A percentile compares a stretch with the other conserved stretches of the same genome.
Conservation (phyloP, 2,797 vertebrate species). For the Denticeps clupeoides region DNA sequence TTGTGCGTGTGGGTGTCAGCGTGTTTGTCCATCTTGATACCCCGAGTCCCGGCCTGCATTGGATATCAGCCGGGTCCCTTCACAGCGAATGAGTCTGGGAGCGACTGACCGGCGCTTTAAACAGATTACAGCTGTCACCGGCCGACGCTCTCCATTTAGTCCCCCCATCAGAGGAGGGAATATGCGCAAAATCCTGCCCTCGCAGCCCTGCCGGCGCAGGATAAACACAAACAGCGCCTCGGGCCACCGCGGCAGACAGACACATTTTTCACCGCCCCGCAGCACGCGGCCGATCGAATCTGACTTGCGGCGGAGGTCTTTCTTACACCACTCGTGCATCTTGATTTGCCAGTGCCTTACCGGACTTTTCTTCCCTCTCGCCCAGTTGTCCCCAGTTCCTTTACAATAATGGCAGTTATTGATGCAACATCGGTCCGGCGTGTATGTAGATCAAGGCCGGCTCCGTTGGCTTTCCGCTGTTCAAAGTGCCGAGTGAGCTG, state of each 20-base stretch:
- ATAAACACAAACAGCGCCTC: slow-evolving; percentile 5
- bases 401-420: slow-evolving; percentile 12
- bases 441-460: slow-evolving; percentile 14
- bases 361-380: slow-evolving; percentile 8
- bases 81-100: slow-evolving; percentile 19
- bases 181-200: slow-evolving; percentile 6
- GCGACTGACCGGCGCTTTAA: slow-evolving; percentile 18
- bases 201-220: neutral
- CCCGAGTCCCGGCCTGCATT: neutral
- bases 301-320: neutral
- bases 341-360: neutral
- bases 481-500: slow-evolving; percentile 22
- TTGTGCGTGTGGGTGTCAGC: slow-evolving; percentile 10
- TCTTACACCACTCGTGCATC: neutral
- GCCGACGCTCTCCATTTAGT: slow-evolving; percentile 26
- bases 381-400: slow-evolving; percentile 3
- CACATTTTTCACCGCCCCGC: no score
- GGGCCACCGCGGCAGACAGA: slow-evolving; percentile 6
- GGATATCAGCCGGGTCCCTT: slow-evolving; percentile 17
- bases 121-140: slow-evolving; percentile 31
- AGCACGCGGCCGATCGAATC: slow-evolving; percentile 10
- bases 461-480: neutral
- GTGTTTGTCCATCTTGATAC: slow-evolving; percentile 18
- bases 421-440: slow-evolving; percentile 21
- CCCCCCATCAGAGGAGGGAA: slow-evolving; percentile 15